Percentiles rank a stretch among this genome's conserved stretches.
These are phyloP conservation scores for Plebejus melissa DNA, from an alignment of 2,888 invertebrate species.

Conservation along the genomic window DNA sequence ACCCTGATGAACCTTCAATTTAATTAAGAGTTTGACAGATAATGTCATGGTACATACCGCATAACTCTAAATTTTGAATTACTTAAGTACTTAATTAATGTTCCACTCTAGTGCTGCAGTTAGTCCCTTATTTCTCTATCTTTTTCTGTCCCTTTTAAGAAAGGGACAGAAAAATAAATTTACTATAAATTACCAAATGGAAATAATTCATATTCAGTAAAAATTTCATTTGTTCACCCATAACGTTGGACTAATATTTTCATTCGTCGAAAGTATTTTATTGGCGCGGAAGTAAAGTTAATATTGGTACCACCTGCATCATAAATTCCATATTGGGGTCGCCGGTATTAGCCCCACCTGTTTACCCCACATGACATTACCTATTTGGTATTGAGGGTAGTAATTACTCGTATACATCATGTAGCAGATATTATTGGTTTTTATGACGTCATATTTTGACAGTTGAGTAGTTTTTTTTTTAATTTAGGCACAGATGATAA, in stretches of 20 bases:
- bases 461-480: neutral
- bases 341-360: neutral
- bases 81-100: no score
- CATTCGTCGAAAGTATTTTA: conserved; percentile 15
- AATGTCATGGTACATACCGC: no score
- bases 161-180: no score
- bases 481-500: neutral
- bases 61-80: no score
- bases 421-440: neutral
- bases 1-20: no score
- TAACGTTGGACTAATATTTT: neutral
- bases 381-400: conserved; percentile 7
- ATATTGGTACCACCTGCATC: conserved; percentile 26
- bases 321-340: conserved; percentile 18
- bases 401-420: neutral
- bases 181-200: no score
- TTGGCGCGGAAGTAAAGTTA: conserved; percentile 8
- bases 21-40: no score
- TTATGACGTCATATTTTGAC: neutral
- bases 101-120: no score
- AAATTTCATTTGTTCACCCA: no score
- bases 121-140: no score
- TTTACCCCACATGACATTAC: conserved; percentile 6
- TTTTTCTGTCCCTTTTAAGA: no score
- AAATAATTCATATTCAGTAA: no score